Base-by-base conservation (phyloP, 1,140 invertebrate genomes). In the Danaus melanippus region DNA sequence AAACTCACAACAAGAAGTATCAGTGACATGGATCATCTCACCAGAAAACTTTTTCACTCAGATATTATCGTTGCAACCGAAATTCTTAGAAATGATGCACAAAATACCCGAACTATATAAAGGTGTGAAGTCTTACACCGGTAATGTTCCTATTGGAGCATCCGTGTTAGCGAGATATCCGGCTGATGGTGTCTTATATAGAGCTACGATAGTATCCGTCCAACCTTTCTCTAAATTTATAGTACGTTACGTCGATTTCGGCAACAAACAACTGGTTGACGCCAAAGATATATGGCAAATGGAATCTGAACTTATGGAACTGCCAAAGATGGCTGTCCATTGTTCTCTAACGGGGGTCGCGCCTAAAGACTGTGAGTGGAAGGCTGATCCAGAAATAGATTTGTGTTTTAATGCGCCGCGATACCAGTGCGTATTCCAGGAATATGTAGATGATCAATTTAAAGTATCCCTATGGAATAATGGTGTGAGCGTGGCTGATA, bases 191-290 rank as follows among this genome's bases (percentile, higher is more conserved):
- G 90, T 90, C 9, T 77, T 93, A 7, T 92, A 94, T 75, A 82
- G 93, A 43, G 93, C 91, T 1, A 87, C 89, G 50, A 78, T 94
- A 1, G 62, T 90, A 9, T 88, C 90, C 15, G 70, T 87, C 1
- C 89, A 89, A 58, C 85, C 88, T 55, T 75, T 82, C 21, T 85
- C 85, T 8, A 89, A 89, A 57, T 90, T 90, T 66, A 87, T 89
- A 40, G 90, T 94, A 0, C 88, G 89, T 32, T 94, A 92, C 58
- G 86, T 95, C 1, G 93, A 95, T 81, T 94, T 92, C 67, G 93
- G 93, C 39, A 95, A 95, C 71, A 86, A 85, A 21, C 89, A 89
- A 21, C 74, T 89, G 0, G 90, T 93, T 0, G 80, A 89, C 40
- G 74, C 77, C 0, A 84, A 77, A 50, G 89, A 93, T 66, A 88